Evolutionary conservation across 2,113 vertebrate genomes (phyloP).

Genomic region (Callipepla californica): DNA sequence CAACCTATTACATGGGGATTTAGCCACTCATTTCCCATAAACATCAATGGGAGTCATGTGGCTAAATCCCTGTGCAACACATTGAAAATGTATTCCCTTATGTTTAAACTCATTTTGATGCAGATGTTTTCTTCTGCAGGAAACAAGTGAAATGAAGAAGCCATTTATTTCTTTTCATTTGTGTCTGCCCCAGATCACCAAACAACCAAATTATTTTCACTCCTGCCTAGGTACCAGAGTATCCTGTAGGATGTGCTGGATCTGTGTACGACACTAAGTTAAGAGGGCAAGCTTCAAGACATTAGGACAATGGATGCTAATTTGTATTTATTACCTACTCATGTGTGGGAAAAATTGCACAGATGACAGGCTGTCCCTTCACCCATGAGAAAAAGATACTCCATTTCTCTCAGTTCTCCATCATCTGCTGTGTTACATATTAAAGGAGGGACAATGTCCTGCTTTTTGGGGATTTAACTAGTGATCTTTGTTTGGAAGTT

Average conservation of each 20-base stretch:
- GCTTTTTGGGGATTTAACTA: not conserved
- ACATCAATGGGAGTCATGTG: conserved; percentile 67
- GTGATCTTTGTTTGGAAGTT: not conserved
- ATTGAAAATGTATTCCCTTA: conserved; percentile 70
- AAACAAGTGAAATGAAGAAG: conserved; percentile 39
- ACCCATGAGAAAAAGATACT: conserved; percentile 11
- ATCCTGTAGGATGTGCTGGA: not conserved
- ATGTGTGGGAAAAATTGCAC: conserved; percentile 2
- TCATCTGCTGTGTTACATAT: not conserved
- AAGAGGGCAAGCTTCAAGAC: conserved; percentile 37
- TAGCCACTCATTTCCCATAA: conserved; percentile 67
- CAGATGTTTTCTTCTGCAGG: conserved; percentile 63
- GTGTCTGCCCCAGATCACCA: conserved; percentile 32
- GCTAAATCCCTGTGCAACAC: conserved; percentile 65
- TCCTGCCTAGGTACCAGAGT: not conserved
- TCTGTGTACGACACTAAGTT: conserved; percentile 10
- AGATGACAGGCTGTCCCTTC: conserved; percentile 38
- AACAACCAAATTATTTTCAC: conserved; percentile 1
- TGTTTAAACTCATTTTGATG: conserved; percentile 67
- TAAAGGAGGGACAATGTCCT: not conserved
- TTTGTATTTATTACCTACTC: conserved; percentile 59
- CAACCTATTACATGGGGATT: conserved; percentile 70
- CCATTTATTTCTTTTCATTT: conserved; percentile 65
- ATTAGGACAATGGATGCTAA: conserved; percentile 21
- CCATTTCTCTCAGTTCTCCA: conserved; percentile 13